Base-by-base conservation (phyloP, 1,140 invertebrate genomes). In the Penaeus chinensis region DNA sequence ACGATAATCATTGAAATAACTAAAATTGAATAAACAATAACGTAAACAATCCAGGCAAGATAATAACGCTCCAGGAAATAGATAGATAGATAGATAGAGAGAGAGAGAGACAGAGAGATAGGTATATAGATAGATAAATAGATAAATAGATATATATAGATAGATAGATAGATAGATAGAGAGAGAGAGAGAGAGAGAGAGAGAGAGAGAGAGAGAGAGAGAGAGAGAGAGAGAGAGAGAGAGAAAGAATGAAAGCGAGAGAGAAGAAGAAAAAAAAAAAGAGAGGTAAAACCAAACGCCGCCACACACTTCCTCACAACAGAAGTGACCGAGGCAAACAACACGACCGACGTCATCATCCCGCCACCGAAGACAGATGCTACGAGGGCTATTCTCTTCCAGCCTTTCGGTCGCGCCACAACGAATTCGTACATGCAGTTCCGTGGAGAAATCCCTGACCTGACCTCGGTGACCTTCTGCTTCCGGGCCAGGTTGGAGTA, bases 361-460 rank as follows among this genome's bases (percentile, higher is more conserved):
- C 27, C 27, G 27, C 16, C 71, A 5, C 5, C 71, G 24, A 37
- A 74, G 13, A 32, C 20, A 19, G 24, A 74, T 11, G 16, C 27
- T 3, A 24, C 16, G 13, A 20, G 42, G 20, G n/a, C 37, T 11
- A 20, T 74, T n/a, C n/a, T 27, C 5, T 74, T 74, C 71, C 71
- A 74, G 71, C 27, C n/a, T 0, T 13, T 27, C 16, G n/a, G 42
- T 20, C 22, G n/a, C 27, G 71, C 71, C 71, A 74, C 71, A 3
- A 74, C 71, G 24, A 74, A 74, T n/a, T 37, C 71, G 3, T 74
- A 74, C 71, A 74, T 74, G 71, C 71, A 74, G 10, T 74, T 27
- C 27, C 27, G 71, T 3, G 24, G 71, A 0, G 71, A 74, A 32
- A 5, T 74, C 19, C 71, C 71, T 11, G 42, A 27, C 71, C 22